Evolutionary conservation across 2,113 vertebrate genomes (phyloP).

Genomic region (Piaya cayana): DNA sequence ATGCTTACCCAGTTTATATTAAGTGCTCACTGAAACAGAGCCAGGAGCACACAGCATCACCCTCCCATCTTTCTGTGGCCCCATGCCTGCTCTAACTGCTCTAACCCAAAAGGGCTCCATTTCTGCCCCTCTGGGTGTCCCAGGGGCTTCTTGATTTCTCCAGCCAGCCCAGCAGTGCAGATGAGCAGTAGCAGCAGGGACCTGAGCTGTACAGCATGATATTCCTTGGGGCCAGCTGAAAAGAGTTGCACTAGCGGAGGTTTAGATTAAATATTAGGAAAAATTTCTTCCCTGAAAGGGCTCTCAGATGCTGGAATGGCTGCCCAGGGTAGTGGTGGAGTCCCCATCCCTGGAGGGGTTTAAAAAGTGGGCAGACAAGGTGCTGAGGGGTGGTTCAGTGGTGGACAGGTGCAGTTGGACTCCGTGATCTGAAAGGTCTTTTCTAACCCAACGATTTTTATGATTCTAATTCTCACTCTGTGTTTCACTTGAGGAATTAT

Average conservation of each 20-base stretch:
- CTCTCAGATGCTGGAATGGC: too few species aligned
- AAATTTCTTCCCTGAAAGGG: too few species aligned
- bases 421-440: too few species aligned
- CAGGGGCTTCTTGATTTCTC: neutral
- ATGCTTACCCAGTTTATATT: neutral
- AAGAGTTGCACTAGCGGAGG: neutral
- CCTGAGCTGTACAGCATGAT: neutral
- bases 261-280: too few species aligned
- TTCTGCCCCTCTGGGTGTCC: neutral
- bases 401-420: too few species aligned
- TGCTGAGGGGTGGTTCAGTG: too few species aligned
- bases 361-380: too few species aligned
- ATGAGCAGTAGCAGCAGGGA: neutral
- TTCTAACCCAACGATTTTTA: too few species aligned
- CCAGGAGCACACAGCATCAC: neutral
- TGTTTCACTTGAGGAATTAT: neutral
- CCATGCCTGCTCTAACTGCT: neutral
- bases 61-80: neutral
- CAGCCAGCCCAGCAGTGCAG: neutral
- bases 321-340: too few species aligned
- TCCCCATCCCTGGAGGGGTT: too few species aligned
- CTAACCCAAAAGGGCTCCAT: neutral
- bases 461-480: neutral
- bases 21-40: neutral
- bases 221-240: neutral